These are phyloP conservation scores for Heliconius eleuchia DNA, from an alignment of 1,140 invertebrate species.

Conservation along the genomic window DNA sequence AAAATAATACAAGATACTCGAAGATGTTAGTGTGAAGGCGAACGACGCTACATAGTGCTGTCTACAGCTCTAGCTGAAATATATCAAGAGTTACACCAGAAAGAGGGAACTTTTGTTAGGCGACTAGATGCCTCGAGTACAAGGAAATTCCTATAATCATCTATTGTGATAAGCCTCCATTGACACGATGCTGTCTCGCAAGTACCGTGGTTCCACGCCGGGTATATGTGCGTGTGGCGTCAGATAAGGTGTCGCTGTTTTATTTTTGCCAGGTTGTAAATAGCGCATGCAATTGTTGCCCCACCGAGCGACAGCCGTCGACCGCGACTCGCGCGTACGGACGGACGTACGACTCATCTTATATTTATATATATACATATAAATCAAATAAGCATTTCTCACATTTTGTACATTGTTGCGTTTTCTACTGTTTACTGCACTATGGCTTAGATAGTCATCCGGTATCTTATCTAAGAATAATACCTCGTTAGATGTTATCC, in stretches of 20 bases:
- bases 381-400: not conserved
- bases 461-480: not conserved
- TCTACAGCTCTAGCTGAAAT: not conserved
- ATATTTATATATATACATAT: not conserved
- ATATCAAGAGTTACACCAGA: not conserved
- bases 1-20: too few relatives aligned
- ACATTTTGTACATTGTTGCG: not conserved
- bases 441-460: not conserved
- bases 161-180: not conserved
- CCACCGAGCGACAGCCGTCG: slow-evolving; percentile 39
- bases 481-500: not conserved
- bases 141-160: not conserved
- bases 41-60: not conserved
- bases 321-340: slow-evolving; percentile 2
- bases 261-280: slow-evolving; percentile 50
- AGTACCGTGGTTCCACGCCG: not conserved
- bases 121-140: not conserved
- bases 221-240: slow-evolving; percentile 4
- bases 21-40: too few relatives aligned
- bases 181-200: not conserved
- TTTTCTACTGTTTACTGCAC: not conserved
- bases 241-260: slow-evolving; percentile 41
- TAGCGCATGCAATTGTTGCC: slow-evolving; percentile 43
- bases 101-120: not conserved
- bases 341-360: not conserved